Conservation (phyloP, 2,113 vertebrate genomes). For the Stomatorhinus ivindoensis region DNA sequence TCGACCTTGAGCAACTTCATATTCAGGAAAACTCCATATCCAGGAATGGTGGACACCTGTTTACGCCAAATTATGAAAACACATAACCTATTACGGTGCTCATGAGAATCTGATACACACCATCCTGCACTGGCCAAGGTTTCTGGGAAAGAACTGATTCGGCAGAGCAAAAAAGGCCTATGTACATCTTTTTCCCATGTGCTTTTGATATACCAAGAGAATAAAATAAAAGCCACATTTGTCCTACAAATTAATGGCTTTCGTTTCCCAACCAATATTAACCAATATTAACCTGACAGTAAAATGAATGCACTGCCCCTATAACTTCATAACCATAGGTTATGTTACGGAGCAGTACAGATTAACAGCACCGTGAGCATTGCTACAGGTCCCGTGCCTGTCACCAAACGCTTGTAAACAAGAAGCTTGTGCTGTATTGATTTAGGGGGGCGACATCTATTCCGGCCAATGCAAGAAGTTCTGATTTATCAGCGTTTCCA, state of each 20-base stretch:
- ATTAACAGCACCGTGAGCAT: background rate
- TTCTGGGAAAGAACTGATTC: background rate
- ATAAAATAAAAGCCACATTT: background rate
- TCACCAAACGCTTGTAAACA: background rate
- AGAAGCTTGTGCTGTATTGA: background rate
- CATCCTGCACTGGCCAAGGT: background rate
- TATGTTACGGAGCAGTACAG: background rate
- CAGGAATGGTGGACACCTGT: background rate
- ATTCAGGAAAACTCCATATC: no score
- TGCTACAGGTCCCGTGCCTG: background rate
- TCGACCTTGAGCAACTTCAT: background rate
- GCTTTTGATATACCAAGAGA: background rate
- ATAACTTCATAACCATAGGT: background rate
- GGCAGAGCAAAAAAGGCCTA: background rate
- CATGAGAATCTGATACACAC: background rate
- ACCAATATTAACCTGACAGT: background rate
- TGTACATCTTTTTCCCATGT: background rate
- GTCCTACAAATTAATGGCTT: background rate
- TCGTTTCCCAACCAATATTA: no score
- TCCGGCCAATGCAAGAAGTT: background rate
- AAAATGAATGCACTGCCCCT: background rate
- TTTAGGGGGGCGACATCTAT: background rate
- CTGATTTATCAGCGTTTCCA: background rate
- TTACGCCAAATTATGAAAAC: background rate
- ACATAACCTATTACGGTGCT: background rate